phyloP scores from a whole-genome alignment of 2,888 invertebrate species.

The Schizotus pectinicornis region DNA sequence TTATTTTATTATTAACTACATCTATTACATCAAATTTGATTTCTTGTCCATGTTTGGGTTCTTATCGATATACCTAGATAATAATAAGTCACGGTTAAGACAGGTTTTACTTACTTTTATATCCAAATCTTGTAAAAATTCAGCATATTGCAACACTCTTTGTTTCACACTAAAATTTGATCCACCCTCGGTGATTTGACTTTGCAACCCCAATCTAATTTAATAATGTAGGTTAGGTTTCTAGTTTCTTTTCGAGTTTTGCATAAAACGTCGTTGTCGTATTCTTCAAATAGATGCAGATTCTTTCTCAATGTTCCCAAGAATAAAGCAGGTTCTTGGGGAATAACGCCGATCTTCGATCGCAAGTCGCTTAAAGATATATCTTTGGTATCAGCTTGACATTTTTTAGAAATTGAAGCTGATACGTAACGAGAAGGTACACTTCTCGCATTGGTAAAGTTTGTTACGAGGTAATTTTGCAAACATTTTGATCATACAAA shows the following conservation, averaged over 20 bases:
- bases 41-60: too few species aligned
- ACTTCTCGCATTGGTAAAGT: slow-evolving; percentile 68
- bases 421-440: slow-evolving; percentile 77
- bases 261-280: slow-evolving; percentile 80
- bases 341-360: slow-evolving; percentile 80
- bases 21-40: too few species aligned
- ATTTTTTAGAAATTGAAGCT: slow-evolving; percentile 69
- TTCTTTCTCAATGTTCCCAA: slow-evolving; percentile 86
- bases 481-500: too few species aligned
- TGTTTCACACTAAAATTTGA: slow-evolving; percentile 62
- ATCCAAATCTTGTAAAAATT: too few species aligned
- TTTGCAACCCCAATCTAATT: slow-evolving; percentile 61
- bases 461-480: too few species aligned
- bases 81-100: too few species aligned
- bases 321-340: slow-evolving; percentile 85
- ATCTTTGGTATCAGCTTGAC: slow-evolving; percentile 66
- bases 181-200: slow-evolving; percentile 25
- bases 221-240: slow-evolving; percentile 69
- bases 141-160: slow-evolving; percentile 62
- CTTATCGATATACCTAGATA: too few species aligned
- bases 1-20: too few species aligned
- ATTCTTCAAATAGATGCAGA: slow-evolving; percentile 84
- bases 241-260: slow-evolving; percentile 80
- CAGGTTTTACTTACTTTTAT: too few species aligned
- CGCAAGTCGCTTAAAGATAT: slow-evolving; percentile 78